Percentiles rank a stretch among this genome's conserved stretches.
phyloP scores from a whole-genome alignment of 2,113 vertebrate genomes.

The Alces alces region DNA sequence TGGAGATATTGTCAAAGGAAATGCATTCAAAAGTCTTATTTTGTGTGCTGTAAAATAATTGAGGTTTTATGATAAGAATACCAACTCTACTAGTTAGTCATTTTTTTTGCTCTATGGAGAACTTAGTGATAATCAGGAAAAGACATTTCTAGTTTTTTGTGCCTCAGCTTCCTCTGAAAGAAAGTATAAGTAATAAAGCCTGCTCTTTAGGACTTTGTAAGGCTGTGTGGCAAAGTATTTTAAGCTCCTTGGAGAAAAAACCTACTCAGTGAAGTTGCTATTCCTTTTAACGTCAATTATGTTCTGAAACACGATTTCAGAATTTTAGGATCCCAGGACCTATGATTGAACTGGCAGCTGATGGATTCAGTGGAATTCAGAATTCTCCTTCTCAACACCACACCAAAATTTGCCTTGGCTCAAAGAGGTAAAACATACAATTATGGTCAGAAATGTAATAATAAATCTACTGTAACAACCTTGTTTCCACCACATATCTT shows the following conservation, averaged over 20 bases:
- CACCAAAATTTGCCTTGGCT: conserved; percentile 52
- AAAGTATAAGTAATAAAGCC: background rate
- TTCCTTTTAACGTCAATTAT: background rate
- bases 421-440: conserved; percentile 33
- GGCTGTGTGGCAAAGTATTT: background rate
- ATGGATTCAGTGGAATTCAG: conserved; percentile 5
- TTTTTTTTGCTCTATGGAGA: background rate
- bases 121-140: conserved; percentile 6
- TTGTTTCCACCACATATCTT: conserved; percentile 16
- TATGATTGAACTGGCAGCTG: conserved; percentile 18
- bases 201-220: background rate
- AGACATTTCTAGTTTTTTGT: conserved; percentile 2
- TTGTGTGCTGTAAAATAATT: background rate
- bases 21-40: background rate
- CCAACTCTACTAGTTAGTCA: background rate
- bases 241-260: conserved; percentile 25
- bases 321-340: conserved; percentile 15
- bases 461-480: conserved; percentile 20
- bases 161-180: conserved; percentile 14
- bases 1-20: background rate
- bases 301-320: conserved; percentile 59
- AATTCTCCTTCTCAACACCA: background rate
- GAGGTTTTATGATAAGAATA: background rate
- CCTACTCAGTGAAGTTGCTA: background rate
- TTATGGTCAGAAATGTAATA: background rate